Evolutionary conservation across 2,888 invertebrate genomes (phyloP), one percentile per base, ranked within the genome.

Genomic region (Embidobia sp.): DNA sequence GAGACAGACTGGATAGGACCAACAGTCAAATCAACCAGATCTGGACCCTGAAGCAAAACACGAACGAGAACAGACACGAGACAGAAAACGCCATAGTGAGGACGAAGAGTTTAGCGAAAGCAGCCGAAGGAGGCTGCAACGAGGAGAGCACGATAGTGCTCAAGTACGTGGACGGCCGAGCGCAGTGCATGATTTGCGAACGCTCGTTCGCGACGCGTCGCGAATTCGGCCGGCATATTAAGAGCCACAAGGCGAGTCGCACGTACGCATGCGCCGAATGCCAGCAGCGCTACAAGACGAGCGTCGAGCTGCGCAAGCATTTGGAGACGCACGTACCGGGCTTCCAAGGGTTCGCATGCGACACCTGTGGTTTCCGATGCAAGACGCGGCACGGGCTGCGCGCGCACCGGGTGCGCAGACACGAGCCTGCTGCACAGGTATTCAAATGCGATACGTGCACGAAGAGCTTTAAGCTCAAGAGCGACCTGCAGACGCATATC

Each of bases 181-280:
- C 11, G 1, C 26, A 61, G 31, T 70, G 70, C 16, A 46, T 72
- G 29, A 72, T 63, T 8, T 70, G 70, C 37, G 59, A 51, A 1
- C 18, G 31, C 3, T 85, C 90, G 1, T 92, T 91, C 82, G 90
- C 91, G 0, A 91, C 91, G 0, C 78, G 90, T 0, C 90, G 90
- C 0, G 92, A 92, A 88, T 92, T 81, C 88, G 72, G 86, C 88
- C 80, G 91, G 86, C 88, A 92, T 90, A 82, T 92, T 90, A 87
- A 86, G 40, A 84, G 84, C 22, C 88, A 88, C 77, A 85, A 85
- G 22, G 82, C 82, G 1, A 87, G 86, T 10, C 84, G 86, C 11
- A 61, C 48, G 1, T 31, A 72, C 42, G 55, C 53, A 31, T 72
- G 72, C 8, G 6, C 53, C 1, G 31, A 48, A n/a, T 72, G 72